Percentiles rank a stretch among this genome's conserved stretches.
These are phyloP conservation scores for Dromius quadrimaculatus DNA, from an alignment of 2,888 invertebrate genomes.

Conservation along the genomic window DNA sequence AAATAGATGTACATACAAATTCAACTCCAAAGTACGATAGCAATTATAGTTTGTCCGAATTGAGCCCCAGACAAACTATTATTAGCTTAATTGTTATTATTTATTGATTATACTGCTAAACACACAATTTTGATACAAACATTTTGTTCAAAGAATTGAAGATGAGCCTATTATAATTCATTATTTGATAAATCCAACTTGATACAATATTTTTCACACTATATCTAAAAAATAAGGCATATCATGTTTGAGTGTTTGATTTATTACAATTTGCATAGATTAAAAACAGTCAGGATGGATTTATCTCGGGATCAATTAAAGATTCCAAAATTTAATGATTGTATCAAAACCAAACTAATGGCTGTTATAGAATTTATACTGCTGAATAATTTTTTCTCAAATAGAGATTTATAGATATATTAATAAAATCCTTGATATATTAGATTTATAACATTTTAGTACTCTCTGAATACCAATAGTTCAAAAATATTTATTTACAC, in stretches of 20 bases:
- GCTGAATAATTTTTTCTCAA: constrained; percentile 28
- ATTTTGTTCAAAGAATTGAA: constrained; percentile 40
- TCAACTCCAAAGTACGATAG: constrained; percentile 1
- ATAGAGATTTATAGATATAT: constrained; percentile 36
- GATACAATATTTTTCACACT: constrained; percentile 14
- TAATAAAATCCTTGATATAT: constrained; percentile 17
- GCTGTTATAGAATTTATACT: constrained; percentile 43
- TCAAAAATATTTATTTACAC: constrained; percentile 28
- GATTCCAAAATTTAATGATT: constrained; percentile 32
- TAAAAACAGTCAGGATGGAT: constrained; percentile 22
- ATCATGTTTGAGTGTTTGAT: constrained; percentile 23
- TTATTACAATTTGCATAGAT: constrained; percentile 10
- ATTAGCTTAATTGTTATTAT: constrained; percentile 8
- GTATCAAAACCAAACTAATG: constrained; percentile 34
- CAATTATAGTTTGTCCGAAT: constrained; percentile 27
- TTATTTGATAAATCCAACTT: constrained; percentile 24
- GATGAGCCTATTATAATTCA: constrained; percentile 32
- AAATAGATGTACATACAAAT: constrained; percentile 40
- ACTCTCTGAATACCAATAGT: constrained; percentile 1
- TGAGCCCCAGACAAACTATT: constrained; percentile 44
- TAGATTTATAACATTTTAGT: constrained; percentile 25
- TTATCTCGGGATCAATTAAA: constrained; percentile 8
- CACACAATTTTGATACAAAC: constrained; percentile 31
- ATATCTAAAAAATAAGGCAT: constrained; percentile 22
- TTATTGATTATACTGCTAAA: constrained; percentile 24